phyloP scores from a whole-genome alignment of 2,797 vertebrate genomes.

The Natrix natrix region DNA sequence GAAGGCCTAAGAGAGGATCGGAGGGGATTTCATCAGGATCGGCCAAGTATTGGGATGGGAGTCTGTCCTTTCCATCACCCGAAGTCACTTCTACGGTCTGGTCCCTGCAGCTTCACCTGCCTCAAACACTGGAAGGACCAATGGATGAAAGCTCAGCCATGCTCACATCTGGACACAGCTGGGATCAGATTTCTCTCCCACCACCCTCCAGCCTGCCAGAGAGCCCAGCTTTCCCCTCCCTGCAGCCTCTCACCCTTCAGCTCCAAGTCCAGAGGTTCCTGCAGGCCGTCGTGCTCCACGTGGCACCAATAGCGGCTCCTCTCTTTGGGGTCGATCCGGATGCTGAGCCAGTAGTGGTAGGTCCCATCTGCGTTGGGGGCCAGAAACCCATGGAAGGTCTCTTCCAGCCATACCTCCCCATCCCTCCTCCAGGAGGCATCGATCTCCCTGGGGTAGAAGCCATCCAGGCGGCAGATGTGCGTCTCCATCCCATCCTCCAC shows the following conservation, averaged over 20 bases:
- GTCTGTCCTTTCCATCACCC: too few species aligned
- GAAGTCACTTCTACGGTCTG: too few species aligned
- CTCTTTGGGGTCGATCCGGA: not conserved
- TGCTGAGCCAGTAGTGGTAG: not conserved
- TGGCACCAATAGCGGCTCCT: not conserved
- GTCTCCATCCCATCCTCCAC: not conserved
- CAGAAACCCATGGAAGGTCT: rapidly evolving
- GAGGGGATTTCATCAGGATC: too few species aligned
- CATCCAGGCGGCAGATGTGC: rapidly evolving
- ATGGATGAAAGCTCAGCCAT: not conserved
- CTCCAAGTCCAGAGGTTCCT: not conserved
- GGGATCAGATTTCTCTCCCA: not conserved
- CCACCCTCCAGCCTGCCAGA: not conserved
- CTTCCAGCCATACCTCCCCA: too few species aligned
- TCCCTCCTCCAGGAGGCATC: not conserved
- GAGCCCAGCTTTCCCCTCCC: not conserved
- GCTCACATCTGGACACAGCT: not conserved
- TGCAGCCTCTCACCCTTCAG: not conserved
- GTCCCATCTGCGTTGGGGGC: not conserved
- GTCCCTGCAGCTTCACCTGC: too few species aligned
- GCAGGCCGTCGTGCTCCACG: not conserved
- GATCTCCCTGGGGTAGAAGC: not conserved
- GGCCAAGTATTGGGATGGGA: too few species aligned
- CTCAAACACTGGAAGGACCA: too few species aligned
- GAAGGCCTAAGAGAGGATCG: too few species aligned